Evolutionary conservation across 2,797 vertebrate species (phyloP), one percentile per base, ranked within the genome.

Genomic region (Siniperca undulata): DNA sequence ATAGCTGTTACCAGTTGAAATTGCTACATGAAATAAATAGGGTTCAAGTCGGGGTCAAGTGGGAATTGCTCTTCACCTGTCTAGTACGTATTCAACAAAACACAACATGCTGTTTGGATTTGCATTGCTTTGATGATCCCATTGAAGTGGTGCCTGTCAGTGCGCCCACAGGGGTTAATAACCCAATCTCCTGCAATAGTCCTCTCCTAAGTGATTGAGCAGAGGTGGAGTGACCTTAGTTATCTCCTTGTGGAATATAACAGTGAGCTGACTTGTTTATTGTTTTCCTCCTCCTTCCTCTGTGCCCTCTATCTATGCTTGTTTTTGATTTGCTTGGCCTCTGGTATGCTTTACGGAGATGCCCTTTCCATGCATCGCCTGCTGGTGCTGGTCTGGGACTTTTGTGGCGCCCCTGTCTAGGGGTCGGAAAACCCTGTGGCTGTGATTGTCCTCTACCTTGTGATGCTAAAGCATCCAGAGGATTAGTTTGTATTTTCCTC

Each of bases 221-320:
- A 70, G 85, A 91, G 88, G 88, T 90, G 89, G 17, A 50, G 74
- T 85, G 92, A 95, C 93, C 94, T 93, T 77, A 58, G 74, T 73
- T 36, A 84, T 91, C 91, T 89, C 91, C 88, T 89, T 42, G 71
- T 84, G 89, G 88, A 90, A 79, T 79, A 83, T 67, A 88, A 87
- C 81, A 56, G 11, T n/a, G 68, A 86, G 88, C 84, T 83, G 78
- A 83, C 78, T 90, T 94, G 86, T 92, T 93, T 89, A 91, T 92
- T 92, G 90, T 93, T 91, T 88, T 85, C 62, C 79, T 79, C 67
- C 82, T 71, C n/a, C 81, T 70, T 84, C 53, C 27, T 77, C 30
- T 53, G 17, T 87, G 83, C 87, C 86, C 81, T 81, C 83, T 46
- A 40, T 83, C 88, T 78, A 11, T 58, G 77, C 82, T 89, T 90